A percentile compares a stretch with the other conserved stretches of the same genome.
phyloP scores from a whole-genome alignment of 2,797 vertebrate genomes.

The Acipenser transmontanus region DNA sequence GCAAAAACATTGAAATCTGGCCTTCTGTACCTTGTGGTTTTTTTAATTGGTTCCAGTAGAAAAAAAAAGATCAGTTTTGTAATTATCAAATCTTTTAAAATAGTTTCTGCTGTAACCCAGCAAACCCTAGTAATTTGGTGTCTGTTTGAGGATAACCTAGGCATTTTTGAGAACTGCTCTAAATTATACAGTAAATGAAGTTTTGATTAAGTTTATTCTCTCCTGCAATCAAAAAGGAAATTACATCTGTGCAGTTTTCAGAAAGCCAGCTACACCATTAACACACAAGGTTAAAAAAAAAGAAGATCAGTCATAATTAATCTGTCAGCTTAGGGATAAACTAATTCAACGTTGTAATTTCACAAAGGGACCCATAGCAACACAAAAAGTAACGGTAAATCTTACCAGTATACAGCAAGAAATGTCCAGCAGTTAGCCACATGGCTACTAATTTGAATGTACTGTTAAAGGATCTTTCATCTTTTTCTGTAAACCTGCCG shows the following conservation, averaged over 20 bases:
- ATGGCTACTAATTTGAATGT: neutral
- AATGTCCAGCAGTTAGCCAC: neutral
- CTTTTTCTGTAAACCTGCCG: constrained; percentile 23
- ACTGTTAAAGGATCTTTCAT: constrained; percentile 10
- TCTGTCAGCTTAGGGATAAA: neutral
- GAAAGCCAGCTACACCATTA: neutral
- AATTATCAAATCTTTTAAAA: no score
- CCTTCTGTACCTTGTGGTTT: neutral
- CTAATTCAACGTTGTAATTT: neutral
- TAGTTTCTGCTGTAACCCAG: no score
- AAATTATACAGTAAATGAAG: neutral
- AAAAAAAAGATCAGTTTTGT: neutral
- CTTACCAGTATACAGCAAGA: neutral
- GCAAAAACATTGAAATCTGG: neutral
- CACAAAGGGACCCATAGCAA: neutral
- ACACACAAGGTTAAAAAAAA: neutral
- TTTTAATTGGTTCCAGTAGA: neutral
- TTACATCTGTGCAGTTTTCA: no score
- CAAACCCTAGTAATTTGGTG: no score
- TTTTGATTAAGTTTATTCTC: no score
- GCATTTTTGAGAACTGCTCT: neutral
- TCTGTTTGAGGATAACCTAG: no score
- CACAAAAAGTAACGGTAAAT: neutral
- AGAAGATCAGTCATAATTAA: neutral
- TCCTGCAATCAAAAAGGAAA: no score